Conservation (phyloP, 2,113 vertebrate genomes). For the Cettia cetti region DNA sequence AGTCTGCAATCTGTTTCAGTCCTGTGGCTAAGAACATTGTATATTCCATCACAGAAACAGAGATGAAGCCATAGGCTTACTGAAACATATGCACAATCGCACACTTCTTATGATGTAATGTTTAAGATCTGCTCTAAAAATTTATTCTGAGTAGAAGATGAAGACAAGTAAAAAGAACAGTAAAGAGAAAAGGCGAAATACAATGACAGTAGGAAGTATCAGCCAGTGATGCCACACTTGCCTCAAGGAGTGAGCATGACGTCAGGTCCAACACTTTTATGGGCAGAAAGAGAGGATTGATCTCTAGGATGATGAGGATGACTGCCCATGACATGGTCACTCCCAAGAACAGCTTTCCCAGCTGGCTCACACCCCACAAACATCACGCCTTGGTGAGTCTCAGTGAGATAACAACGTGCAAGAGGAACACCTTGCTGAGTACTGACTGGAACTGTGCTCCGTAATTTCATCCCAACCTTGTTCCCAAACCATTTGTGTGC, state of each 20-base stretch:
- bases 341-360: rapidly evolving
- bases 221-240: background rate
- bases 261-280: background rate
- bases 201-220: rapidly evolving
- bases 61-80: background rate
- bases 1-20: background rate
- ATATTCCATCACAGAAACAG: background rate
- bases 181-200: background rate
- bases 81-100: background rate
- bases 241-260: background rate
- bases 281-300: background rate
- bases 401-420: rapidly evolving
- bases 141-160: background rate
- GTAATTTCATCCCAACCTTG: background rate
- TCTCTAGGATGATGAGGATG: background rate
- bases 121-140: background rate
- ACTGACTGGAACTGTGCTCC: background rate
- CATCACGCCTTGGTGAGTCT: rapidly evolving
- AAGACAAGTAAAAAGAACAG: background rate
- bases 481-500: background rate
- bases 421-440: background rate
- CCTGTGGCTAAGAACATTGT: background rate
- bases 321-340: background rate
- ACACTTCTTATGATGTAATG: background rate
- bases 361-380: background rate